phyloP scores from a whole-genome alignment of 2,113 vertebrate species.

The Crotophaga sulcirostris region DNA sequence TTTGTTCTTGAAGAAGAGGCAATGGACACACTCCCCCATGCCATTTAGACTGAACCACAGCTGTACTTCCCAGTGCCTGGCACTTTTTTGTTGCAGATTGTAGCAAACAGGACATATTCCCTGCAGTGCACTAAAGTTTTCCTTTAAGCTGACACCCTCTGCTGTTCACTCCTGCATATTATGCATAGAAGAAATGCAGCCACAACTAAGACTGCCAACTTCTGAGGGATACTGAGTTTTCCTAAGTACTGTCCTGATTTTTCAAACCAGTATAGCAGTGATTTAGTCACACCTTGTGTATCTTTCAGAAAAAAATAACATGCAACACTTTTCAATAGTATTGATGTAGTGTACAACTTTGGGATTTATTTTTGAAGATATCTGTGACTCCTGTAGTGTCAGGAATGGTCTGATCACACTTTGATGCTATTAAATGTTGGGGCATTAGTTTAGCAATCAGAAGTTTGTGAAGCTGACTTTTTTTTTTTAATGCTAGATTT shows the following conservation, averaged over 20 bases:
- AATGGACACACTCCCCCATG: background rate
- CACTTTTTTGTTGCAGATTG: background rate
- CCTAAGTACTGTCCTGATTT: background rate
- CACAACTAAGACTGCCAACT: background rate
- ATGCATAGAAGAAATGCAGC: background rate
- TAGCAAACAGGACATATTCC: background rate
- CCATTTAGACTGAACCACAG: background rate
- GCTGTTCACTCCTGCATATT: slow-evolving; percentile 20
- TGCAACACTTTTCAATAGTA: background rate
- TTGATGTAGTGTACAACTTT: background rate
- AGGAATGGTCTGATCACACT: background rate
- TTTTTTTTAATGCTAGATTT: background rate
- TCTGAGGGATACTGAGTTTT: background rate
- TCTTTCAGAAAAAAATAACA: background rate
- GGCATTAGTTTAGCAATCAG: background rate
- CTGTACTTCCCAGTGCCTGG: background rate
- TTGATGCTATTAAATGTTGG: background rate
- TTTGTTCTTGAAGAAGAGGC: background rate
- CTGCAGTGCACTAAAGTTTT: background rate
- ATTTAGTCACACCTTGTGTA: background rate
- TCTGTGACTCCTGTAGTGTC: background rate
- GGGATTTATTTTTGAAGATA: background rate
- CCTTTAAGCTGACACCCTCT: slow-evolving; percentile 56
- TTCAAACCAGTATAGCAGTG: background rate
- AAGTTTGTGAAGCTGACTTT: background rate